Percentiles rank a stretch among this genome's conserved stretches.
phyloP scores from a whole-genome alignment of 2,888 invertebrate genomes.

The Agriopis marginaria region DNA sequence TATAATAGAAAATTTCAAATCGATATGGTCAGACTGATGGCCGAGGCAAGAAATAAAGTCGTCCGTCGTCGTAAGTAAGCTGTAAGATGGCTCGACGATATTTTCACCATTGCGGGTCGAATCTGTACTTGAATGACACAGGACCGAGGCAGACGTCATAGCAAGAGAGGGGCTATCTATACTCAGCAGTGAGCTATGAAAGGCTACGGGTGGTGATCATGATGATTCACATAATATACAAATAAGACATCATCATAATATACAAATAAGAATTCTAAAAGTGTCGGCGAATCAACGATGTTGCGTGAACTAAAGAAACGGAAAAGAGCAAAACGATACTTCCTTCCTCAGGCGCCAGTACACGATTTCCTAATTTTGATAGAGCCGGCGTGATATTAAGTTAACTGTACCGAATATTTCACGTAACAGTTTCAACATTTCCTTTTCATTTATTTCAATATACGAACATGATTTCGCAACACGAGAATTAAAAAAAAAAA shows the following conservation, averaged over 20 bases:
- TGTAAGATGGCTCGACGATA: background rate
- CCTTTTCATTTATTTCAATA: background rate
- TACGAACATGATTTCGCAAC: background rate
- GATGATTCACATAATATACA: too few species aligned
- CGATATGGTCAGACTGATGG: too few species aligned
- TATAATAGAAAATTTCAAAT: too few species aligned
- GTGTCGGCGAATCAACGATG: slow-evolving; percentile 60
- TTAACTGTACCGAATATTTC: slow-evolving; percentile 19
- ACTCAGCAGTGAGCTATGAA: too few species aligned
- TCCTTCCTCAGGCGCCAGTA: slow-evolving; percentile 52
- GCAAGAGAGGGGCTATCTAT: background rate
- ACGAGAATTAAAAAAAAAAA: background rate
- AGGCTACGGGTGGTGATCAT: too few species aligned
- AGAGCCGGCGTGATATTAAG: slow-evolving; percentile 9
- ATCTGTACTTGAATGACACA: too few species aligned
- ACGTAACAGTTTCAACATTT: background rate
- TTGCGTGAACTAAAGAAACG: slow-evolving; percentile 64
- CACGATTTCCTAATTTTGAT: slow-evolving; percentile 53
- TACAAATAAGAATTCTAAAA: background rate
- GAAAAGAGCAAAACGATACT: slow-evolving; percentile 64
- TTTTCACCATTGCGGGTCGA: background rate
- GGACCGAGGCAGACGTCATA: background rate
- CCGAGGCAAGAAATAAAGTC: too few species aligned
- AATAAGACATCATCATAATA: too few species aligned
- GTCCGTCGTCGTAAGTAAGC: too few species aligned